Base-by-base conservation (phyloP, 2,113 vertebrate species). In the Gobius niger region DNA sequence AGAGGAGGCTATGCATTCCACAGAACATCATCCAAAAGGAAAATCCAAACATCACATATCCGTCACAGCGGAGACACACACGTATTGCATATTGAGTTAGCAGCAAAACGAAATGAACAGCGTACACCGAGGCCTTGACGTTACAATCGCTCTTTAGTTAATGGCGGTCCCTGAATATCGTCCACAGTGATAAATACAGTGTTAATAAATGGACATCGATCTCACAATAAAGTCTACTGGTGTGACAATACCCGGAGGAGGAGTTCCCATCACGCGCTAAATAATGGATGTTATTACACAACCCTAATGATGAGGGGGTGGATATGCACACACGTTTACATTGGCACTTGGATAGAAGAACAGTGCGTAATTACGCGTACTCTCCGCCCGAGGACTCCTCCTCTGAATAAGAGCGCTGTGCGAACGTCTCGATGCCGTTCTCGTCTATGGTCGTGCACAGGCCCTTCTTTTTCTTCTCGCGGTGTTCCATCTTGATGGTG, bases 401-500 rank as follows among this genome's bases (percentile, higher is more conserved):
- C 77, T 94, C 90, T 0, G 92, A 94, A 50, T 72, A 89, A 19
- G 91, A 88, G 18, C 87, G 85, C 15, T 85, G 82, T 63, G 64
- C 87, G 57, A 91, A 93, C 3, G 85, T 91, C 71, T 89, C 90
- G n/a, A 84, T 54, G 52, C 82, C 76, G 0, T 93, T 94, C 79
- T 90, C 92, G 53, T 91, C 91, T 0, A 91, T 82, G 1, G 81
- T 75, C 42, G 91, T 89, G 40, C 90, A 91, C 72, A 92, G 71
- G 0, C 90, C 89, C 72, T 92, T 93, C n/a, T 88, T 92, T 16
- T 47, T 80, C 72, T 91, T 92, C 44, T 90, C 88, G 8, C 93
- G 87, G 59, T 98, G 95, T 59, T 97, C 95, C 93, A 97, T 94
- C 85, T 93, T 94, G 76, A 99, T 94, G 0, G 96, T 95, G 16